Percentiles rank a stretch among this genome's conserved stretches.
Evolutionary conservation across 2,113 vertebrate genomes (phyloP).

Genomic region (Agelaius tricolor): DNA sequence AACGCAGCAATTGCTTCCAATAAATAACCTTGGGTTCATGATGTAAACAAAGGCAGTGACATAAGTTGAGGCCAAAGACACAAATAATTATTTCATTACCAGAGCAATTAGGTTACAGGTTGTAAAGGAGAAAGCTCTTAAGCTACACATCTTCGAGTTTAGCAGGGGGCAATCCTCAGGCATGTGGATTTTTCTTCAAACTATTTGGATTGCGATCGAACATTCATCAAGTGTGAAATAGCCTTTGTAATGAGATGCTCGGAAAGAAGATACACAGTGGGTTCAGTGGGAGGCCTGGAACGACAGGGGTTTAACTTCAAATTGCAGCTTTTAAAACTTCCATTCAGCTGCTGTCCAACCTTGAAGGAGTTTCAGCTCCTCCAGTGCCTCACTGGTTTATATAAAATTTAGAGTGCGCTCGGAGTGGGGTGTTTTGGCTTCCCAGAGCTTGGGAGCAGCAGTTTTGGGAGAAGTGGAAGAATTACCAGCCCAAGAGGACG

Average conservation of each 20-base stretch:
- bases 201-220: constrained; percentile 1
- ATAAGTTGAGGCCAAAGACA: background rate
- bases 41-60: background rate
- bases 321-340: background rate
- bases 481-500: background rate
- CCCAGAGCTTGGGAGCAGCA: background rate
- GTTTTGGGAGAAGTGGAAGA: background rate
- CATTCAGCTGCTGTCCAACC: background rate
- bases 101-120: background rate
- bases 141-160: background rate
- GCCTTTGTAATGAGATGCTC: constrained; percentile 11
- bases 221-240: constrained; percentile 29
- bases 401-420: background rate
- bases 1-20: background rate
- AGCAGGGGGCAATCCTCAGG: background rate
- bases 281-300: background rate
- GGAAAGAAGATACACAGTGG: background rate
- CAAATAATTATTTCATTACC: constrained; percentile 7
- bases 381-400: background rate
- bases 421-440: rapidly evolving
- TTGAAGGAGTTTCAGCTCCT: background rate
- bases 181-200: background rate
- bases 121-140: background rate
- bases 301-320: background rate
- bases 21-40: background rate